Conservation (phyloP, 2,888 invertebrate species). For the Metacarcinus magister region DNA sequence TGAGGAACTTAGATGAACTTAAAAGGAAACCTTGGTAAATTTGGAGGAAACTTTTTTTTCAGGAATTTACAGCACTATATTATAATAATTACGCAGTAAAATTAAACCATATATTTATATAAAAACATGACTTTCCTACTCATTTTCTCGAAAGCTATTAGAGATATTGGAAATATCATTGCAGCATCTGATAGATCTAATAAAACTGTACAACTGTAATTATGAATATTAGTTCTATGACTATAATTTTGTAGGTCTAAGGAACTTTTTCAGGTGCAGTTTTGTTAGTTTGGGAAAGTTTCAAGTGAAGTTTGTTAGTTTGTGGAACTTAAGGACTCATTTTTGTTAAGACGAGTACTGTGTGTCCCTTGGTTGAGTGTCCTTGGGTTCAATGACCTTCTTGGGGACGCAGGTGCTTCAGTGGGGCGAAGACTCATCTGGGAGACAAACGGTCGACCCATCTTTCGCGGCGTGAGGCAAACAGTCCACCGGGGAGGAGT, state of each 20-base stretch:
- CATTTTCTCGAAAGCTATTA: too few relatives aligned
- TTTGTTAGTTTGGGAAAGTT: not conserved
- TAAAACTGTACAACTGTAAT: too few relatives aligned
- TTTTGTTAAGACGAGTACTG: not conserved
- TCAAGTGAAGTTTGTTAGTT: too few relatives aligned
- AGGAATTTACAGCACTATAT: not conserved
- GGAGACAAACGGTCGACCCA: not conserved
- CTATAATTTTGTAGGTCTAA: not conserved
- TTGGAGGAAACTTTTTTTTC: too few relatives aligned
- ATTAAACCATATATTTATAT: too few relatives aligned
- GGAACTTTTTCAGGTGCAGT: not conserved
- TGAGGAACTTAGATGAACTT: too few relatives aligned
- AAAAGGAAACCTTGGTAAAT: too few relatives aligned
- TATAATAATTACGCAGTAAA: too few relatives aligned
- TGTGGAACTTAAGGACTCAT: not conserved
- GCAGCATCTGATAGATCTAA: too few relatives aligned
- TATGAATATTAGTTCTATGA: too few relatives aligned
- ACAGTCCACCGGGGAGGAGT: conserved; percentile 6
- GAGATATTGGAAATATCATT: too few relatives aligned
- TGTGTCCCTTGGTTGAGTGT: not conserved
- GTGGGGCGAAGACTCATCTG: not conserved
- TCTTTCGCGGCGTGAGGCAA: conserved; percentile 19
- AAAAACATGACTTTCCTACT: too few relatives aligned
- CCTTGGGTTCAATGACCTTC: not conserved
- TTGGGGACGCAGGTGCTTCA: not conserved